Conservation (phyloP, 2,113 vertebrate species). For the Tachycineta bicolor region DNA sequence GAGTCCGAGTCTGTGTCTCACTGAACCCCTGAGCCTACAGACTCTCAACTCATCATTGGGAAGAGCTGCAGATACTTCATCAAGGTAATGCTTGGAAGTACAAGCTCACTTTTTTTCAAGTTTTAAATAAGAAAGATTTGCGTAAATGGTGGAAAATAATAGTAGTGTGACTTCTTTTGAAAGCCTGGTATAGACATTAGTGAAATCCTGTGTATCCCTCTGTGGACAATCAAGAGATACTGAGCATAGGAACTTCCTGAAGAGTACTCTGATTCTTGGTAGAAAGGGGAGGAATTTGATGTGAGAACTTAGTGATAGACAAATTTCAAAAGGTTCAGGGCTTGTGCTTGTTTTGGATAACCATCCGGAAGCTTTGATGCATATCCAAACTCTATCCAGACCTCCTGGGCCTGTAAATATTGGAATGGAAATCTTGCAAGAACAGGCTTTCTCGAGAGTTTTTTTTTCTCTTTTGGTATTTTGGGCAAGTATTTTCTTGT, state of each 20-base stretch:
- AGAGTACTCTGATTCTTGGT: neutral
- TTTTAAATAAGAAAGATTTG: neutral
- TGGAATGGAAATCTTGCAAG: constrained; percentile 35
- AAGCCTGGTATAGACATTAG: constrained; percentile 32
- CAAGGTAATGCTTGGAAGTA: neutral
- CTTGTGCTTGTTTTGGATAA: constrained; percentile 27
- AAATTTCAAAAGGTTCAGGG: constrained; percentile 39
- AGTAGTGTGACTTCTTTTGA: neutral
- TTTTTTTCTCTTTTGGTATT: constrained; percentile 17
- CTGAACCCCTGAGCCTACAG: neutral
- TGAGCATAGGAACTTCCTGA: constrained; percentile 18
- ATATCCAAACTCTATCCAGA: constrained; percentile 35
- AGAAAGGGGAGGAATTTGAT: constrained; percentile 18
- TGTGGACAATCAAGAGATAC: neutral
- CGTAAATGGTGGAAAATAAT: neutral
- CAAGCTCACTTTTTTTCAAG: neutral
- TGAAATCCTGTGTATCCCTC: neutral
- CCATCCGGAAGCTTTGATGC: constrained; percentile 5
- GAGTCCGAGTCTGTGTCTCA: neutral
- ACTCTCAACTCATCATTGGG: neutral
- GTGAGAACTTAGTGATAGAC: constrained; percentile 25
- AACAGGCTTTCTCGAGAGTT: neutral
- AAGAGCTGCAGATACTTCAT: neutral
- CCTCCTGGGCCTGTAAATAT: constrained; percentile 27
- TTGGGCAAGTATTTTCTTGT: constrained; percentile 47